Evolutionary conservation across 2,797 vertebrate genomes (phyloP).

Genomic region (Limnodromus scolopaceus): DNA sequence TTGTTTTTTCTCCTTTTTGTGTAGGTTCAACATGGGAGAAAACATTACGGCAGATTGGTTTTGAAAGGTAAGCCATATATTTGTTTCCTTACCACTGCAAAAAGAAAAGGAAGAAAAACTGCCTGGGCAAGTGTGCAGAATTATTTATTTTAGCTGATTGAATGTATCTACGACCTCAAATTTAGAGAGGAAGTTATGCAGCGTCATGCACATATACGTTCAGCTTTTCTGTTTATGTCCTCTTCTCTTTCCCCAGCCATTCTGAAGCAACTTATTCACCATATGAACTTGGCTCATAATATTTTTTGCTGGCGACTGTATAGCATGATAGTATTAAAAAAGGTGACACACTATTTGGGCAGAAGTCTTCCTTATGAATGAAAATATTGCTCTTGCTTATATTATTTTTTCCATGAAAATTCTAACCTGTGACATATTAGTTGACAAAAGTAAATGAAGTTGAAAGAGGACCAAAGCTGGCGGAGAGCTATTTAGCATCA

Average conservation of each 20-base stretch:
- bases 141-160: not conserved
- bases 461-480: constrained; percentile 10
- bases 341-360: not conserved
- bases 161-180: not conserved
- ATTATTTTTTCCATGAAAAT: constrained; percentile 16
- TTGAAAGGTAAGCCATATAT: constrained; percentile 90
- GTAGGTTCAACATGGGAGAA: constrained; percentile 94
- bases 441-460: constrained; percentile 35
- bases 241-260: not conserved
- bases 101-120: not conserved
- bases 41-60: constrained; percentile 94
- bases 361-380: not conserved
- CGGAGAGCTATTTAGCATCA: not conserved
- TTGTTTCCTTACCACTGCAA: not conserved
- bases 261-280: not conserved
- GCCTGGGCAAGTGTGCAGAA: not conserved
- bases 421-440: constrained; percentile 2
- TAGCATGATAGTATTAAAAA: not conserved
- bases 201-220: not conserved
- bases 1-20: constrained; percentile 64
- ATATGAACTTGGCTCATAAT: not conserved
- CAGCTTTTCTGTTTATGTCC: not conserved
- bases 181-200: not conserved
- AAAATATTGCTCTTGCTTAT: not conserved
- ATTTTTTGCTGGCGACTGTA: not conserved